These are phyloP conservation scores for Onychomys arenicola DNA, from an alignment of 2,797 vertebrate species.

Conservation along the genomic window DNA sequence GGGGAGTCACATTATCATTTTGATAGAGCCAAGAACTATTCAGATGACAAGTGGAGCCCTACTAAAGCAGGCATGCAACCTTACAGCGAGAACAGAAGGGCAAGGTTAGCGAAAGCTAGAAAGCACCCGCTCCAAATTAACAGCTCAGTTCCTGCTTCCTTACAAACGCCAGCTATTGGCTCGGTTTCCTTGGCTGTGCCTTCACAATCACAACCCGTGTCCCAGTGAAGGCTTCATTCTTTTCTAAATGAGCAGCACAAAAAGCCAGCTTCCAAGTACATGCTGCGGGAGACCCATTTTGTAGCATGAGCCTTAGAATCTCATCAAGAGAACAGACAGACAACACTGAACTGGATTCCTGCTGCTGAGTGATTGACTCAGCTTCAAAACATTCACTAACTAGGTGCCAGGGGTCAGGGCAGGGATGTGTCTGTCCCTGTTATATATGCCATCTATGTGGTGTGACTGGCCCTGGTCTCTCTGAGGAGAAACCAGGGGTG, in stretches of 20 bases:
- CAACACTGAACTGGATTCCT: not conserved
- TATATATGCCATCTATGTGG: not conserved
- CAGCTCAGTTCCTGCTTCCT: conserved; percentile 34
- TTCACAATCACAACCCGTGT: conserved; percentile 62
- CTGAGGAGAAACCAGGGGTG: not conserved
- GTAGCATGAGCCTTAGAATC: not conserved
- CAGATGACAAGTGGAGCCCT: conserved; percentile 45
- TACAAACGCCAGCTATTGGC: not conserved
- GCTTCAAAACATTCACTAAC: not conserved
- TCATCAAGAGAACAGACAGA: not conserved
- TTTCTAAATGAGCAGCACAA: conserved; percentile 67
- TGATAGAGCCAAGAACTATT: conserved; percentile 52
- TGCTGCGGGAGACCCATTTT: not conserved
- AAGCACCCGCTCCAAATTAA: not conserved
- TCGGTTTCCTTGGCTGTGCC: conserved; percentile 37
- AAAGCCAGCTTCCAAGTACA: conserved; percentile 64
- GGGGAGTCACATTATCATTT: conserved; percentile 5
- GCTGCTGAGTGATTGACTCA: not conserved
- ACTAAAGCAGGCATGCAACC: not conserved
- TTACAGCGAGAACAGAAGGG: not conserved
- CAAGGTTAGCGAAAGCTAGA: not conserved
- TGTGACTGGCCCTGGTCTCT: not conserved
- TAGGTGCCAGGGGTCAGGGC: not conserved
- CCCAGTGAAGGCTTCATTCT: conserved; percentile 44
- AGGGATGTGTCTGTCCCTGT: not conserved